phyloP scores from a whole-genome alignment of 2,888 invertebrate genomes.

The Drosophila gaucha region DNA sequence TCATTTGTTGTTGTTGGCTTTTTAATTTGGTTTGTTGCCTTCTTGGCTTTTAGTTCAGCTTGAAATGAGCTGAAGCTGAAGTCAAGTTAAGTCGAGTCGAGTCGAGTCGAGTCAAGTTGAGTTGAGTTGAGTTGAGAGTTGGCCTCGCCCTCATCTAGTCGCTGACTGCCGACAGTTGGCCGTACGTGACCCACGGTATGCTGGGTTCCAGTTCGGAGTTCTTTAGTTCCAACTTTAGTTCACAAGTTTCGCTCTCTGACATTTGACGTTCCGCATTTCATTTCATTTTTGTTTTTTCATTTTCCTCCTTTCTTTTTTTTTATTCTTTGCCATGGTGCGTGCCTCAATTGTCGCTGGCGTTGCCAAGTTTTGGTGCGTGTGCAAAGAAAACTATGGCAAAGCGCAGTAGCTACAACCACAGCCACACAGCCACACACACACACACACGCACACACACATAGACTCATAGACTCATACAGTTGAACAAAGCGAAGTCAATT shows the following conservation, averaged over 20 bases:
- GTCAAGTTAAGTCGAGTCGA: slow-evolving; percentile 22
- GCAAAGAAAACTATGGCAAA: slow-evolving; percentile 59
- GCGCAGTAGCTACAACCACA: slow-evolving; percentile 45
- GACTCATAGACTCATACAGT: slow-evolving; percentile 2
- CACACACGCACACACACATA: not conserved
- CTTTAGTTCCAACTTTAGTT: slow-evolving; percentile 20
- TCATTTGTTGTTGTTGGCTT: slow-evolving; percentile 19
- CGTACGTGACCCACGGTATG: slow-evolving; percentile 45
- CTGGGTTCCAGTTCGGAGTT: slow-evolving; percentile 32
- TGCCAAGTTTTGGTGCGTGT: slow-evolving; percentile 57
- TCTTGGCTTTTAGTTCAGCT: slow-evolving; percentile 32
- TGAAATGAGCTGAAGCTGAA: slow-evolving; percentile 58
- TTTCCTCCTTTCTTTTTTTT: not conserved
- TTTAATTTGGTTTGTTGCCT: slow-evolving; percentile 59
- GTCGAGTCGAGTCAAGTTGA: slow-evolving; percentile 7
- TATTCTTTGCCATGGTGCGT: slow-evolving; percentile 47
- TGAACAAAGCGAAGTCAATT: slow-evolving; percentile 68
- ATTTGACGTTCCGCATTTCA: slow-evolving; percentile 40
- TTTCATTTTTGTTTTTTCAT: not conserved
- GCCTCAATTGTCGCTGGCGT: slow-evolving; percentile 66
- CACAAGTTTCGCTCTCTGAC: slow-evolving; percentile 31
- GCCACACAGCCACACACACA: not conserved
- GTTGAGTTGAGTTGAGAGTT: slow-evolving; percentile 12
- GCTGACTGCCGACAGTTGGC: slow-evolving; percentile 51
- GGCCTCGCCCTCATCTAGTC: slow-evolving; percentile 21